Evolutionary conservation across 2,113 vertebrate species (phyloP).

Genomic region (Candoia aspera): DNA sequence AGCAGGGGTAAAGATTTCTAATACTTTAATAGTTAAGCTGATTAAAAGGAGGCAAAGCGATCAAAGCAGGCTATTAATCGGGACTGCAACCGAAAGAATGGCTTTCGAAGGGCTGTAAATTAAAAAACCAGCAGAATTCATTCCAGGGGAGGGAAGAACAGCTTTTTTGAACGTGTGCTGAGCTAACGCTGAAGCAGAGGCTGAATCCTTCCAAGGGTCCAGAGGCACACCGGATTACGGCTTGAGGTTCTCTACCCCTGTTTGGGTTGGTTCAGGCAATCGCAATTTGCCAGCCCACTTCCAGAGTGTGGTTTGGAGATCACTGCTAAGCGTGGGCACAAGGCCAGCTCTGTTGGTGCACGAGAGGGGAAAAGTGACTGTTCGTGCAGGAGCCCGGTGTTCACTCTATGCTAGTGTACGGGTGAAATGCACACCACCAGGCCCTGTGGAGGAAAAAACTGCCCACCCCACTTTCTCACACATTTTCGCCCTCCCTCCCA

Average conservation of each 20-base stretch:
- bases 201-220: neutral
- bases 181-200: neutral
- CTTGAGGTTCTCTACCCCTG: neutral
- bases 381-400: neutral
- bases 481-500: neutral
- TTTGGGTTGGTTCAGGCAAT: neutral
- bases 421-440: neutral
- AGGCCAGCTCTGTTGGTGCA: neutral
- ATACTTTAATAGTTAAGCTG: constrained; percentile 6
- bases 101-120: neutral
- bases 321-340: neutral
- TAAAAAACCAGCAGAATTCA: neutral
- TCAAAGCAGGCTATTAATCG: neutral
- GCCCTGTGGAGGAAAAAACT: no score
- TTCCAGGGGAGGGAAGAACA: neutral
- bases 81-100: neutral
- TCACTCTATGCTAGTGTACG: neutral
- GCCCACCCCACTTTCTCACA: neutral
- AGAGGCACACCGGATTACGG: neutral
- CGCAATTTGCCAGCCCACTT: no score
- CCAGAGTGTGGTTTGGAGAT: neutral
- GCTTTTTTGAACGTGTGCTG: neutral
- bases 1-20: neutral
- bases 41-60: neutral
- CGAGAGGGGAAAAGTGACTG: neutral